Base-by-base conservation (phyloP, 2,113 vertebrate species). In the Strix uralensis region DNA sequence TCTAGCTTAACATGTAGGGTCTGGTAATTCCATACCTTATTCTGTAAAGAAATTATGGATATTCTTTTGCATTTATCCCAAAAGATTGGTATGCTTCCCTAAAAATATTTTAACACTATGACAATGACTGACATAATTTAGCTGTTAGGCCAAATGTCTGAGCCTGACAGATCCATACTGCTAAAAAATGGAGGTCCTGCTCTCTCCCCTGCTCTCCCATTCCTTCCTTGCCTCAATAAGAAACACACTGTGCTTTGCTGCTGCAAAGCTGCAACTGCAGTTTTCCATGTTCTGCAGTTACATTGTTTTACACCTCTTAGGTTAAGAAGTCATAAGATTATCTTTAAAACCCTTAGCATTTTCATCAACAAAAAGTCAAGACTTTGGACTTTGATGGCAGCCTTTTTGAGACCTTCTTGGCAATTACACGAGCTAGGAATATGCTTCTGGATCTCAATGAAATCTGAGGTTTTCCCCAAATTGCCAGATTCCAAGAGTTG, bases 41-140 rank as follows among this genome's bases (percentile, higher is more conserved):
- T 27, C 36, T 10, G 15, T 5, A 81, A 81, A 42, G 21, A 77
- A 44, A 91, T n/a, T 8, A 67, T 13, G 14, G 22, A 13, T 22
- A 14, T 52, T n/a, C 20, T 51, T 66, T 21, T 29, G 2, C 9
- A 11, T 79, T 17, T 62, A 65, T 52, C 66, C 47, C 32, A 47
- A 62, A 86, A 65, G 21, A 51, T 10, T 4, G 9, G 11, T 19
- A 27, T 0, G 0, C 18, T 73, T 38, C 61, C 52, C 19, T 44
- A 38, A 67, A 88, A 93, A 16, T 23, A 29, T 18, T 42, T 20
- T 4, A 63, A 66, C 1, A 0, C 15, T 16, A 7, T 14, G 38
- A 38, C 11, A 38, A 30, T 14, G 29, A 54, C 6, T 23, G 63
- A 6, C 3, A 40, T 38, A 15, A 52, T 62, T 46, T 5, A 65